phyloP scores from a whole-genome alignment of 2,113 vertebrate species.

The Coptodon rendalli region DNA sequence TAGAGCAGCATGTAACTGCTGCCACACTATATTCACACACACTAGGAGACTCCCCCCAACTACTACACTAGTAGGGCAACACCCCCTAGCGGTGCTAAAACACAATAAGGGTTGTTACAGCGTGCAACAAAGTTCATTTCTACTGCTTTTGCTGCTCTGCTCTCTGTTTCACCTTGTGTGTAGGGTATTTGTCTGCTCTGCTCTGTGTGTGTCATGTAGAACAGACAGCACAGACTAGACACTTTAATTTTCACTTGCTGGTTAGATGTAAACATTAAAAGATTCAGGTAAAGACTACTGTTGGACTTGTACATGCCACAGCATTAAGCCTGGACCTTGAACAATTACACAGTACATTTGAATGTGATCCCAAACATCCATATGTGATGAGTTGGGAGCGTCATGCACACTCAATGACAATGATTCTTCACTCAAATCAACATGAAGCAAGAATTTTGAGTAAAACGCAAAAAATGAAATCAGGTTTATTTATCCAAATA shows the following conservation, averaged over 20 bases:
- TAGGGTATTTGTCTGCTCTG: background rate
- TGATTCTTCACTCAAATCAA: background rate
- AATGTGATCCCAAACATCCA: background rate
- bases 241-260: background rate
- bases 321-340: background rate
- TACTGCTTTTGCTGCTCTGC: background rate
- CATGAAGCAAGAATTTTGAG: background rate
- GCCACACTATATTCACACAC: background rate
- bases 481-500: background rate
- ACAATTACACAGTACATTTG: background rate
- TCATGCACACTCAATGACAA: background rate
- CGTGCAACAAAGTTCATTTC: background rate
- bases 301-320: background rate
- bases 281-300: background rate
- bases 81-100: background rate
- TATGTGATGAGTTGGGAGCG: background rate
- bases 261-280: background rate
- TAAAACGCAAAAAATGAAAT: background rate
- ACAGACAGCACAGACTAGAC: background rate
- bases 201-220: background rate
- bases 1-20: background rate
- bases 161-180: background rate
- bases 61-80: background rate
- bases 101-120: background rate
- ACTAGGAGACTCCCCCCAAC: background rate